phyloP scores from a whole-genome alignment of 2,888 invertebrate species.

The Aphrophora alni region DNA sequence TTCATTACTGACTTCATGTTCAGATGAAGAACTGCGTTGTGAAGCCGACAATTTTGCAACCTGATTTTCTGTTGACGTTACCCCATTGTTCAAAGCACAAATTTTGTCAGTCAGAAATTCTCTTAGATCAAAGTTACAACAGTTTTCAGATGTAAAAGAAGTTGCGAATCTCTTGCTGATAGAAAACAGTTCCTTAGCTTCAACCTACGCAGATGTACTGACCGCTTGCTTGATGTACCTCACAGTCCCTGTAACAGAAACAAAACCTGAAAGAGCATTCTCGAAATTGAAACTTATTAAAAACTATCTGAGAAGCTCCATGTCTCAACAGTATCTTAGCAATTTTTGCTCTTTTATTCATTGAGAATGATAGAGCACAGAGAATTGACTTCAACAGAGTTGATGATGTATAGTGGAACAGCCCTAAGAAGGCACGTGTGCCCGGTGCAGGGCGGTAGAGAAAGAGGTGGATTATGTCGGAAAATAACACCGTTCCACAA shows the following conservation, averaged over 20 bases:
- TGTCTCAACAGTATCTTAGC: neutral
- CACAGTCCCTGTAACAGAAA: neutral
- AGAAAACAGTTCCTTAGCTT: neutral
- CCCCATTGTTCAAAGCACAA: neutral
- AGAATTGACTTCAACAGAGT: constrained; percentile 10
- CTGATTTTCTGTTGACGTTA: neutral
- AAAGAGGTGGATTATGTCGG: too few relatives aligned
- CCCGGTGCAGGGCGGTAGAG: too few relatives aligned
- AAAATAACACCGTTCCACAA: too few relatives aligned
- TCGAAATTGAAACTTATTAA: neutral
- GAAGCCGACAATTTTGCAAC: neutral
- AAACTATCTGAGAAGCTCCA: neutral
- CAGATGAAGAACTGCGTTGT: neutral
- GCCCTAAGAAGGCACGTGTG: too few relatives aligned
- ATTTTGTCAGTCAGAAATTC: neutral
- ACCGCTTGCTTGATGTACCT: neutral
- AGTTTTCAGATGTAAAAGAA: neutral
- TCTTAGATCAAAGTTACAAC: neutral
- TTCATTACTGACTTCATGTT: neutral
- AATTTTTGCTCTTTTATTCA: neutral
- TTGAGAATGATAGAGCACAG: neutral
- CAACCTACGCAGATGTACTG: neutral
- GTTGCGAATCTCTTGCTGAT: neutral
- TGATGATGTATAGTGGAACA: too few relatives aligned
- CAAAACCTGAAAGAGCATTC: neutral